Evolutionary conservation across 2,888 invertebrate genomes (phyloP), one percentile per base, ranked within the genome.

Genomic region (Notodonta dromedarius): DNA sequence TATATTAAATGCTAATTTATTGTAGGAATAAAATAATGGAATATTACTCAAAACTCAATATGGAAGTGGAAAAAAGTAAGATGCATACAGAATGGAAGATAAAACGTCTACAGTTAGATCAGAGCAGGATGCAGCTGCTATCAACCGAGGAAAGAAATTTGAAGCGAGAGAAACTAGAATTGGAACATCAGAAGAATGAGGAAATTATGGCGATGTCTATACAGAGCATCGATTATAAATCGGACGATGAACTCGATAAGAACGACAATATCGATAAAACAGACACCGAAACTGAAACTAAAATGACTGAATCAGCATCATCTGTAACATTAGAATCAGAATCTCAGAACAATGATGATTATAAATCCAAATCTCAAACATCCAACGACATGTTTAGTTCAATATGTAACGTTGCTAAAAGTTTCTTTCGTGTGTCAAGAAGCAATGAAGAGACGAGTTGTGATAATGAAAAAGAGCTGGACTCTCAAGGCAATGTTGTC

Each of bases 21-120:
- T 91, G 46, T 71, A 96, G 95, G 55, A 89, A 90, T 62, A 94
- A 94, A 83, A 93, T 95, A 71, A 91, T 95, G 76, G 94, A 94
- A 73, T 95, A 96, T 79, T 96, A 96, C 73, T 93, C 95, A n/a
- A 94, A 95, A 75, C 79, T 96, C 52, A 94, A 94, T 48, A 93
- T 94, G 79, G 94, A 94, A 73, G 94, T 95, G 0, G 95, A 95
- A 63, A 94, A 92, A 70, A 94, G 94, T 63, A 93, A 93, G 65
- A 80, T 93, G 48, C 94, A 94, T 68, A 93, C 94, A 0, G 93
- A 94, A 70, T 95, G 95, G 95, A 94, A 95, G 75, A 91, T 93
- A 56, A 94, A 91, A 85, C 86, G 91, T 12, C 78, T 91, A 54
- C 91, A 90, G 71, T 74, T 93, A 66, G 93, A 92, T 63, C 89